Evolutionary conservation across 53 echinoderm and acorn worm species (phyloP).

Genomic region (Crossaster papposus): DNA sequence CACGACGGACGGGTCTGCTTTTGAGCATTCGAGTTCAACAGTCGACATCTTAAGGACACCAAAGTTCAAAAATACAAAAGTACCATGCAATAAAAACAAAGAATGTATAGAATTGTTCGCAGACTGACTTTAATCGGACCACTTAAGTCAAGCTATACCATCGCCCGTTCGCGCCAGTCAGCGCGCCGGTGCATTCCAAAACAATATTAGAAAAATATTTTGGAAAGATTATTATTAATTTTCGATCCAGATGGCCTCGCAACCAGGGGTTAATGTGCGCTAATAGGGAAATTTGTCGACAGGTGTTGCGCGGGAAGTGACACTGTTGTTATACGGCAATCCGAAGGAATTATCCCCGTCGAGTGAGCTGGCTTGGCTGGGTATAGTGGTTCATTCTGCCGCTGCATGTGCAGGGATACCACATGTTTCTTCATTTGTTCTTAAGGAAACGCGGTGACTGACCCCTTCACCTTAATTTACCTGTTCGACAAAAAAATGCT

Average conservation of each 20-base stretch:
- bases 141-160: no score
- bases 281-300: constrained; percentile 53
- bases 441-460: background rate
- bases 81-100: no score
- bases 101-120: no score
- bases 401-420: background rate
- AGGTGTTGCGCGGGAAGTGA: constrained; percentile 43
- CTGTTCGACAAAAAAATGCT: background rate
- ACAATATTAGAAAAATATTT: constrained; percentile 54
- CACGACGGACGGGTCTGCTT: no score
- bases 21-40: no score
- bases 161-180: background rate
- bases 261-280: constrained; percentile 52
- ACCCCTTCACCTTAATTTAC: background rate
- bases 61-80: no score
- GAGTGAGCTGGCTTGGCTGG: background rate
- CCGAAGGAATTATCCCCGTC: background rate
- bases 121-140: no score
- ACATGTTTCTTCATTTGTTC: background rate
- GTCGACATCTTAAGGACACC: no score
- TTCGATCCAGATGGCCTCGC: constrained; percentile 48
- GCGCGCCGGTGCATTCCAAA: background rate
- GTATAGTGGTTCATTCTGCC: no score
- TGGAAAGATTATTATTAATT: constrained; percentile 60
- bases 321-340: constrained; percentile 45